Base-by-base conservation (phyloP, 2,797 vertebrate species). In the Urocyon cinereoargenteus region DNA sequence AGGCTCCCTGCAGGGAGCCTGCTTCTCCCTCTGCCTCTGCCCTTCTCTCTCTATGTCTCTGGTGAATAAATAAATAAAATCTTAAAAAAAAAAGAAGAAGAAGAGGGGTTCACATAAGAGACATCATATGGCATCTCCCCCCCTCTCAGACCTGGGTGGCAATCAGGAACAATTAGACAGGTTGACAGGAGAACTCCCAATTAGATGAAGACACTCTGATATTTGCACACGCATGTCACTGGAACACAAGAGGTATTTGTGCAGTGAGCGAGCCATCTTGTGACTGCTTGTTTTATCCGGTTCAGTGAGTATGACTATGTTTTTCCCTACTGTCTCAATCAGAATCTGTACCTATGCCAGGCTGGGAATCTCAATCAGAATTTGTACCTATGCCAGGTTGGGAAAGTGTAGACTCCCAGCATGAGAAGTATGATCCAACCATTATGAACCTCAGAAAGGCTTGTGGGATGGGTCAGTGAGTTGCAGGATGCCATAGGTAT, bases 241-340 rank as follows among this genome's bases (percentile, higher is more conserved):
- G 26, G 55, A 34, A 45, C 61, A 64, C 64, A 53, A 89, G 61
- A 70, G 31, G n/a, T 19, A 93, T 89, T 77, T 78, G n/a, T 93
- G 40, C 34, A 57, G 0, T 1, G 31, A 90, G 62, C 31, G 31
- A 90, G 62, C 31, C 66, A 49, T 86, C 75, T 77, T 78, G 26
- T 64, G 72, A 95, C 55, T 34, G 22, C 26, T 51, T 49, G 45
- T 68, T 94, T 59, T 61, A 82, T 75, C 82, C 87, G 88, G 51
- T 49, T 94, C 61, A 28, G 19, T 95, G 57, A 92, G 90, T 94
- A 85, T 61, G 70, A 73, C 62, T 49, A 2, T 5, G 19, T 34
- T 94, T 95, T 94, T 86, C 61, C 82, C 51, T 92, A 15, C 31
- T 53, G 13, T 96, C 40, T 92, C 81, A 72, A 49, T 61, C 51